Conservation (phyloP, 2,888 invertebrate species). For the Apodemia duryi region DNA sequence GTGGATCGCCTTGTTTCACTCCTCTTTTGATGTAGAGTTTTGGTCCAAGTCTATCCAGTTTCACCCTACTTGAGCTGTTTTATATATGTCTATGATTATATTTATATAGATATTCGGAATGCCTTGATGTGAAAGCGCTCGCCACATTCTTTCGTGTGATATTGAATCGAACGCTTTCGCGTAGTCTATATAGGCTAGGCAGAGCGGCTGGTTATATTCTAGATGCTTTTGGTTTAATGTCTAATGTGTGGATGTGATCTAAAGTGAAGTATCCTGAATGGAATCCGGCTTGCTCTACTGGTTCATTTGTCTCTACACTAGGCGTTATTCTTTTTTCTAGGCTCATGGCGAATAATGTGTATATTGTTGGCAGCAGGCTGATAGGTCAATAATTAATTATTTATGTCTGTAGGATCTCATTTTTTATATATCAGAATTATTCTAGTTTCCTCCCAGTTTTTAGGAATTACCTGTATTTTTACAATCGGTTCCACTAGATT, state of each 20-base stretch:
- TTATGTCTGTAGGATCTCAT: conserved; percentile 22
- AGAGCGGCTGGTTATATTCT: conserved; percentile 15
- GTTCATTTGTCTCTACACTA: not conserved
- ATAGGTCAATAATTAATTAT: conserved; percentile 24
- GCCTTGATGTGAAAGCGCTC: not conserved
- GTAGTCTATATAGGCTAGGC: conserved; percentile 24
- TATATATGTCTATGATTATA: conserved; percentile 16
- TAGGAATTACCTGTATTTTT: not conserved
- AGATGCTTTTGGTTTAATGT: conserved; percentile 22
- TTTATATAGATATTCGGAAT: not conserved
- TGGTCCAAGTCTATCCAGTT: conserved; percentile 4
- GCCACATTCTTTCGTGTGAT: not conserved
- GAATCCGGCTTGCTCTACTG: conserved; percentile 10
- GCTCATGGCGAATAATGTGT: conserved; percentile 27
- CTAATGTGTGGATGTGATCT: conserved; percentile 25
- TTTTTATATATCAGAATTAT: conserved; percentile 28
- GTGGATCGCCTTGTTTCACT: not conserved
- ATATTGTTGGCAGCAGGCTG: conserved; percentile 25
- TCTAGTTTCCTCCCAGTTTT: conserved; percentile 22
- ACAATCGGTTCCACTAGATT: conserved; percentile 12
- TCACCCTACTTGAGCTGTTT: conserved; percentile 6
- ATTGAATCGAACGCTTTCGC: conserved; percentile 21
- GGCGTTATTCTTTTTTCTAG: conserved; percentile 18
- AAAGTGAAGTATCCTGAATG: conserved; percentile 19
- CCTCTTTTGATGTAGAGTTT: conserved; percentile 6